Percentiles rank a stretch among this genome's conserved stretches.
phyloP scores from a whole-genome alignment of 2,797 vertebrate genomes.

The Rhinella marina region DNA sequence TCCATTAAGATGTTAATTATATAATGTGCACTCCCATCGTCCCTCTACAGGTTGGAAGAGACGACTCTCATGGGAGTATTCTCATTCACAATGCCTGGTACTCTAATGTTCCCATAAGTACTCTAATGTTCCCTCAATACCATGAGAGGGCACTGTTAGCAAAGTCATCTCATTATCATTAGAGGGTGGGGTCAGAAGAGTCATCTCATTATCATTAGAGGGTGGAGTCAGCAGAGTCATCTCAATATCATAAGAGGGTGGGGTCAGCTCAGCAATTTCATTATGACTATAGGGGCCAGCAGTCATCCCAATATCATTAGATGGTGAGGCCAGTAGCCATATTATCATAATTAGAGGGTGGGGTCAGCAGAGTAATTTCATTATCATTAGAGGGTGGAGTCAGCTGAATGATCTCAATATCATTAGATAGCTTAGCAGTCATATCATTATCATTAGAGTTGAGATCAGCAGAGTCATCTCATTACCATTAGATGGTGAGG shows the following conservation, averaged over 20 bases:
- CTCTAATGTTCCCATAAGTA: neutral
- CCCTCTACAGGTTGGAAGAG: neutral
- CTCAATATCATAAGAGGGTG: too few relatives aligned
- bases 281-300: too few relatives aligned
- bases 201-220: too few relatives aligned
- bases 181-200: too few relatives aligned
- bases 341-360: neutral
- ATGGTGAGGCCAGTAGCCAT: neutral
- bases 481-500: too few relatives aligned
- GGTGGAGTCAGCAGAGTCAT: too few relatives aligned
- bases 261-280: neutral
- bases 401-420: neutral
- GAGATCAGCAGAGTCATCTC: neutral
- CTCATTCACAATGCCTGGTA: neutral
- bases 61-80: neutral
- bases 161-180: neutral
- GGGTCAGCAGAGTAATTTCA: neutral
- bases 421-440: neutral
- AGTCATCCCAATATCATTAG: too few relatives aligned
- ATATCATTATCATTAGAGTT: neutral
- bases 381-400: neutral
- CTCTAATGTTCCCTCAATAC: too few relatives aligned
- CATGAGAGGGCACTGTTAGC: neutral
- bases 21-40: neutral
- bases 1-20: neutral